phyloP scores from a whole-genome alignment of 1,140 invertebrate species.

The Sarcophaga bullata region DNA sequence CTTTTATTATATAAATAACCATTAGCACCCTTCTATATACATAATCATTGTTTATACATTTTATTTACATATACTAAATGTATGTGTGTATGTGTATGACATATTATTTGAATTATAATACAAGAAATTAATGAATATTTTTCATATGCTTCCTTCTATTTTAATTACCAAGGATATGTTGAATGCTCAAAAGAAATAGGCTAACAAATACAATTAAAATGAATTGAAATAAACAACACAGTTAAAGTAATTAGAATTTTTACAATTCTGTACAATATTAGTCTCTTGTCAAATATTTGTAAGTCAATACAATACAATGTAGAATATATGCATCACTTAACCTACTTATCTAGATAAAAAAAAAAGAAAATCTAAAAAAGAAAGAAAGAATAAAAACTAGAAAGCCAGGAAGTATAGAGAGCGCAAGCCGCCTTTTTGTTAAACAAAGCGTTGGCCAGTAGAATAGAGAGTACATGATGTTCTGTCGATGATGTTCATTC shows the following conservation, averaged over 20 bases:
- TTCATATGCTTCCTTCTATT: neutral
- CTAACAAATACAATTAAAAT: neutral
- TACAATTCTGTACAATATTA: neutral
- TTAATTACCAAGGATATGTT: neutral
- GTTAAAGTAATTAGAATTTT: constrained; percentile 3
- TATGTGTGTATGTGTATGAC: no score
- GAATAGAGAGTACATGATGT: no score
- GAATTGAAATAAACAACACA: neutral
- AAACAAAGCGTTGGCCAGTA: no score
- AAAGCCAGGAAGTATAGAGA: neutral
- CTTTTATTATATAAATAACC: no score
- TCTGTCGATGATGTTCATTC: no score
- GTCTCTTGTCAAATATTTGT: neutral
- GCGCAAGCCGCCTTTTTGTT: neutral
- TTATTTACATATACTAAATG: no score
- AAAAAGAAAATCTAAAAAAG: neutral
- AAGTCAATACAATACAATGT: constrained; percentile 11
- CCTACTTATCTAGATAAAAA: neutral
- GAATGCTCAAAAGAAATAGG: neutral
- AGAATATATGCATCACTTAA: constrained; percentile 1
- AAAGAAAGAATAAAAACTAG: neutral
- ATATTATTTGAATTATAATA: no score
- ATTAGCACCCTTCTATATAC: no score
- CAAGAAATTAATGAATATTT: neutral
- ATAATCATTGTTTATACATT: no score